Conservation (phyloP, 2,888 invertebrate species). For the Aelia acuminata region DNA sequence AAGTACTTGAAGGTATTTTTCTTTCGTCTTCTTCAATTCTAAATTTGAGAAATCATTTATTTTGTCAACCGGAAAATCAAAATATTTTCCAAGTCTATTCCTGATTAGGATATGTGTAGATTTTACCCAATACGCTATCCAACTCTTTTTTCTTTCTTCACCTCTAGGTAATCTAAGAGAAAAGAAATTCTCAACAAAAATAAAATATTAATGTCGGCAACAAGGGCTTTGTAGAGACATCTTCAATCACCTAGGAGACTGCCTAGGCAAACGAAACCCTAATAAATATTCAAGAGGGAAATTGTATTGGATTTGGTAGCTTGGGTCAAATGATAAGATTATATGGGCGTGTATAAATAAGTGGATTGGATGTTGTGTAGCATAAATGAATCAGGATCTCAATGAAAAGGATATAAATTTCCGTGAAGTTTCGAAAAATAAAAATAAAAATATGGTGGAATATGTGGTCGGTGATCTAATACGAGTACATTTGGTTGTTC, state of each 20-base stretch:
- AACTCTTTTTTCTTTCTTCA: background rate
- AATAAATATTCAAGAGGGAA: constrained; percentile 4
- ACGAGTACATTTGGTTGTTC: too few relatives aligned
- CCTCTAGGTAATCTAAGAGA: background rate
- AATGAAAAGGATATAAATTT: background rate
- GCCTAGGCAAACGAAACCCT: constrained; percentile 30
- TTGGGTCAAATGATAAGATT: constrained; percentile 35
- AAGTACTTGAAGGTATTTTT: background rate
- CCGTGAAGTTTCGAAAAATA: background rate
- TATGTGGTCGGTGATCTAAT: too few relatives aligned
- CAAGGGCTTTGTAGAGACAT: background rate
- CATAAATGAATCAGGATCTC: background rate
- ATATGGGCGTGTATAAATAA: constrained; percentile 5
- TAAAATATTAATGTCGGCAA: background rate
- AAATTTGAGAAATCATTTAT: too few relatives aligned
- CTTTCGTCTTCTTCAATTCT: background rate
- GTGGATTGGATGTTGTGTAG: background rate
- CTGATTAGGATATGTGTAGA: too few relatives aligned
- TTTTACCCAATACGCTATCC: too few relatives aligned
- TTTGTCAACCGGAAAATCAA: too few relatives aligned
- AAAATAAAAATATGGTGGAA: too few relatives aligned
- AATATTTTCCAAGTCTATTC: too few relatives aligned
- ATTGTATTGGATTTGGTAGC: constrained; percentile 15
- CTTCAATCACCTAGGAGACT: background rate
- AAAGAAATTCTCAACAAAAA: background rate